These are phyloP conservation scores for Zootoca vivipara DNA, from an alignment of 2,113 vertebrate genomes.

Conservation along the genomic window DNA sequence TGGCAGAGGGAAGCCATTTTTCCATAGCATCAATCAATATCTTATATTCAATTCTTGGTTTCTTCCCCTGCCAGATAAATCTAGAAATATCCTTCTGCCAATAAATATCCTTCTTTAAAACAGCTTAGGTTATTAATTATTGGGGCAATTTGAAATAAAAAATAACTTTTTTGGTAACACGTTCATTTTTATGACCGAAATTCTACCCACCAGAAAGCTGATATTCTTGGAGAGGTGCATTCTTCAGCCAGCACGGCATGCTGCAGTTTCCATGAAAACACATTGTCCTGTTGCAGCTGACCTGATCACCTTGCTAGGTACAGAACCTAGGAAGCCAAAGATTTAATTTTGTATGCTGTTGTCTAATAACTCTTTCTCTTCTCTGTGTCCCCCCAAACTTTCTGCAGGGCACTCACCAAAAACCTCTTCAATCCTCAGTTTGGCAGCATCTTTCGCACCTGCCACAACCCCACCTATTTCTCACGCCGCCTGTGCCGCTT, in stretches of 20 bases:
- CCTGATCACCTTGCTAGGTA: neutral
- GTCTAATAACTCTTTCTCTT: neutral
- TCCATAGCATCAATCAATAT: no score
- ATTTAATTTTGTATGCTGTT: neutral
- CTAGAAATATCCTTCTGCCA: no score
- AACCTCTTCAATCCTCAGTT: conserved; percentile 85
- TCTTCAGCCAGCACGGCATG: neutral
- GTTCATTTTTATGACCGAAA: no score
- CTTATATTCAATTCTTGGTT: no score
- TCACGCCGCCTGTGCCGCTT: conserved; percentile 80
- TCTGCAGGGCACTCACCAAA: conserved; percentile 78
- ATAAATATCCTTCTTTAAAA: no score
- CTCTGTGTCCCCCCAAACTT: neutral
- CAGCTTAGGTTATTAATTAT: no score
- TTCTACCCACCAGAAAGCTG: neutral
- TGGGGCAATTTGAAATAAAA: no score
- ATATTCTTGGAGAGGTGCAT: no score
- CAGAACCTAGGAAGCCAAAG: neutral
- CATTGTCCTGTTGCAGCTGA: neutral
- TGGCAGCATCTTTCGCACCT: conserved; percentile 85
- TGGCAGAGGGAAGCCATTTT: no score
- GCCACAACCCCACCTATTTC: conserved; percentile 86
- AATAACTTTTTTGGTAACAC: no score
- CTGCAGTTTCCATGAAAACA: neutral
- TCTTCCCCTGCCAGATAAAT: no score